A percentile compares a stretch with the other conserved stretches of the same genome.
phyloP scores from a whole-genome alignment of 2,888 invertebrate species.

The Cheilosia impressa region DNA sequence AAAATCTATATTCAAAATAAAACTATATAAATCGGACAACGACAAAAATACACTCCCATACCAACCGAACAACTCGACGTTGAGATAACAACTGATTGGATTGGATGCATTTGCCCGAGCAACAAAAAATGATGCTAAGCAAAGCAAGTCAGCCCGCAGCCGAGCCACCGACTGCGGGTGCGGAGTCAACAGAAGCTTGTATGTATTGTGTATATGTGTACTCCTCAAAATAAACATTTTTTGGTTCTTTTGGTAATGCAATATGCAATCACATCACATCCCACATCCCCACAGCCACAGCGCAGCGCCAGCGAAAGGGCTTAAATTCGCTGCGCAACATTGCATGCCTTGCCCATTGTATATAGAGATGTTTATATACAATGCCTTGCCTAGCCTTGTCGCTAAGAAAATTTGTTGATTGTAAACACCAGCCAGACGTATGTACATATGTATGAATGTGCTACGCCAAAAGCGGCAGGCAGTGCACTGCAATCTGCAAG shows the following conservation, averaged over 20 bases:
- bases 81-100: constrained; percentile 78
- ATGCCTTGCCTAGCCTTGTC: neutral
- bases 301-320: constrained; percentile 18
- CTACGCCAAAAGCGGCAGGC: neutral
- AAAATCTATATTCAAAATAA: constrained; percentile 55
- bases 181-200: constrained; percentile 14
- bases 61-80: constrained; percentile 76
- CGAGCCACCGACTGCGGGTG: neutral
- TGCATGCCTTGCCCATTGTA: neutral
- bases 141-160: constrained; percentile 46
- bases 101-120: constrained; percentile 68
- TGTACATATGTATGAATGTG: neutral
- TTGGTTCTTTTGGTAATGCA: constrained; percentile 41
- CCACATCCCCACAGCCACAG: constrained; percentile 21
- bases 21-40: constrained; percentile 35
- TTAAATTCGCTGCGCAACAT: constrained; percentile 16
- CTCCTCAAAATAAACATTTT: constrained; percentile 43
- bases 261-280: constrained; percentile 62
- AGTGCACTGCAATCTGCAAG: neutral
- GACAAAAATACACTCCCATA: constrained; percentile 21
- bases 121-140: constrained; percentile 74
- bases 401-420: neutral
- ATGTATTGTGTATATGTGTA: constrained; percentile 25
- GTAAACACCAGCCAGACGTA: neutral
- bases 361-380: too few relatives aligned